Base-by-base conservation (phyloP, 1,140 invertebrate species). In the Drosophila sturtevanti region DNA sequence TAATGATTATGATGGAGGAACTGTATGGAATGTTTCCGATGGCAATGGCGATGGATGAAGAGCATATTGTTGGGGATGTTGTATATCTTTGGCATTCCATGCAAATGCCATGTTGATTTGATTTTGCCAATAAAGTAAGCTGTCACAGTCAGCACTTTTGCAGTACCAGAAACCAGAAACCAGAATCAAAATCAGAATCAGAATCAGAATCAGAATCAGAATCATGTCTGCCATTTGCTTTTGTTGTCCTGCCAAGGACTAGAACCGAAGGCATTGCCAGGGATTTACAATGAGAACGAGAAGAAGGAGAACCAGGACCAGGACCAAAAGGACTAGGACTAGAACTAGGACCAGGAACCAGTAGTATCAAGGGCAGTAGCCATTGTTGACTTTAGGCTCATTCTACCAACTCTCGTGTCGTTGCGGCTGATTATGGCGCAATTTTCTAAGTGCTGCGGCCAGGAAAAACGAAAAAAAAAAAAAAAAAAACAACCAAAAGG, bases 121-220 rank as follows among this genome's bases (percentile, higher is more conserved):
- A 87, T 87, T 87, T 87, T 87, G 82, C 82, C 82, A 87, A 87
- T 87, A 87, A 87, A 89, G 82, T 89, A 87, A 87, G 82, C 82
- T 87, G 82, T 87, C 82, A 87, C 79, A 87, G 82, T 87, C 82
- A 87, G 82, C 82, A 87, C 82, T 87, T 87, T 87, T 87, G 79
- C 77, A 55, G 79, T 58, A 37, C 54, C 38, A 65, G 10, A 41
- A 37, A 54, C 55, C 44, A 35, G 51, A n/a, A 21, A 12, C 41
- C 41, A 48, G 41, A 22, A 1, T 24, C 54, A 55, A 24, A 24
- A 12, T 12, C 37, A 12, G 37, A 38, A 12, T 38, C 35, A n/a
- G 35, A 38, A 4, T 10, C 37, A 3, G 14, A 54, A 5, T 48
- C 69, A 63, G 70, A 69, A 72, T 72, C 70, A 63, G 63, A 69